Evolutionary conservation across 2,113 vertebrate genomes (phyloP).

Genomic region (Campylorhamphus procurvoides): DNA sequence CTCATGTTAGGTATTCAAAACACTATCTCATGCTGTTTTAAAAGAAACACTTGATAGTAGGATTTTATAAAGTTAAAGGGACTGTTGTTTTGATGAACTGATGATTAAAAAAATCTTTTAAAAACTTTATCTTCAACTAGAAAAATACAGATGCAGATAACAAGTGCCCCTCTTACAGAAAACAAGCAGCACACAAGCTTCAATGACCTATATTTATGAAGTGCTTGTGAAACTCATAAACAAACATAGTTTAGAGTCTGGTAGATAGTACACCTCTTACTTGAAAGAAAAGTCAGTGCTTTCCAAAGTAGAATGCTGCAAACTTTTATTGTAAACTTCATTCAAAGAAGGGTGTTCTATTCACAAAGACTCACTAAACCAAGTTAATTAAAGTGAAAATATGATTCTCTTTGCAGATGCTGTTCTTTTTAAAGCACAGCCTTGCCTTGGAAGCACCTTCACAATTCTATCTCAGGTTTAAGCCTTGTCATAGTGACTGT

Average conservation of each 20-base stretch:
- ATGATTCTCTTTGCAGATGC: rapidly evolving
- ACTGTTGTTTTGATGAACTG: background rate
- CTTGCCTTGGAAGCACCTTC: background rate
- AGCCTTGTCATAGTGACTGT: background rate
- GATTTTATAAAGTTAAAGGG: background rate
- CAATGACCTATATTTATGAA: background rate
- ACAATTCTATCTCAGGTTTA: background rate
- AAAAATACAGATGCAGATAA: background rate
- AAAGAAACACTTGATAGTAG: background rate
- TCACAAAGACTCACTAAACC: background rate
- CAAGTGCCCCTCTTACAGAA: background rate
- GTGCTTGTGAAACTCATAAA: constrained; percentile 4
- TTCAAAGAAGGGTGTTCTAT: background rate
- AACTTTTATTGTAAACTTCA: background rate
- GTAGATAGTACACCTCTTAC: background rate
- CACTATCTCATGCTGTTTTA: background rate
- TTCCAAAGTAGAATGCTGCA: background rate
- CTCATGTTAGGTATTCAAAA: background rate
- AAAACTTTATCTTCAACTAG: background rate
- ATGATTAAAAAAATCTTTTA: background rate
- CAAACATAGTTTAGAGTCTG: background rate
- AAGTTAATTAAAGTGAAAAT: background rate
- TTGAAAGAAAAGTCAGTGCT: background rate
- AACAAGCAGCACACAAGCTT: background rate
- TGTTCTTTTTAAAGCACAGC: background rate